Base-by-base conservation (phyloP, 2,888 invertebrate species). In the Pasiphila rectangulata region DNA sequence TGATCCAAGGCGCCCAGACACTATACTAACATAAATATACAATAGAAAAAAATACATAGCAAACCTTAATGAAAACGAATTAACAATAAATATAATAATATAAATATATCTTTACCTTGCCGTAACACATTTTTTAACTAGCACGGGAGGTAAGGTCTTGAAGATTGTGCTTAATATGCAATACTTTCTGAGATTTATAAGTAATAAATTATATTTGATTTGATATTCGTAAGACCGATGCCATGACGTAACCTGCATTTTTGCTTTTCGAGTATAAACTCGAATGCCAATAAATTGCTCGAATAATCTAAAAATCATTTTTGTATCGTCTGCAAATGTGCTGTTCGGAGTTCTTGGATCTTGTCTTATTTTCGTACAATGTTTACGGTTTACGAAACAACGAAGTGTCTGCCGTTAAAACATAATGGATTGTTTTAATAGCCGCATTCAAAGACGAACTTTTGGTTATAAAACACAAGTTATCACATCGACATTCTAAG, bases 161-260 rank as follows among this genome's bases (percentile, higher is more conserved):
- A n/a, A n/a, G n/a, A n/a, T n/a, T n/a, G n/a, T n/a, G n/a, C n/a
- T n/a, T n/a, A n/a, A n/a, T n/a, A n/a, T n/a, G n/a, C n/a, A n/a
- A n/a, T n/a, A n/a, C n/a, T n/a, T n/a, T n/a, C n/a, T n/a, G n/a
- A n/a, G n/a, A n/a, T n/a, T n/a, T n/a, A n/a, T n/a, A n/a, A n/a
- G n/a, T n/a, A n/a, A n/a, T n/a, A n/a, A n/a, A n/a, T n/a, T n/a
- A n/a, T n/a, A n/a, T n/a, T n/a, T n/a, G n/a, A n/a, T n/a, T n/a
- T n/a, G n/a, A n/a, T 25, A 51, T 54, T 54, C 56, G 38, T 46
- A 52, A 64, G 56, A 59, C 65, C 56, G 60, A 61, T 56, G 41
- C 20, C 45, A 30, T 69, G 67, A 69, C 67, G 69, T 69, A 42
- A 46, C 27, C 16, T 42, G 30, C 13, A 17, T 37, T 13, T 39